Conservation (phyloP, 2,113 vertebrate species). For the Ceuthmochares aereus region DNA sequence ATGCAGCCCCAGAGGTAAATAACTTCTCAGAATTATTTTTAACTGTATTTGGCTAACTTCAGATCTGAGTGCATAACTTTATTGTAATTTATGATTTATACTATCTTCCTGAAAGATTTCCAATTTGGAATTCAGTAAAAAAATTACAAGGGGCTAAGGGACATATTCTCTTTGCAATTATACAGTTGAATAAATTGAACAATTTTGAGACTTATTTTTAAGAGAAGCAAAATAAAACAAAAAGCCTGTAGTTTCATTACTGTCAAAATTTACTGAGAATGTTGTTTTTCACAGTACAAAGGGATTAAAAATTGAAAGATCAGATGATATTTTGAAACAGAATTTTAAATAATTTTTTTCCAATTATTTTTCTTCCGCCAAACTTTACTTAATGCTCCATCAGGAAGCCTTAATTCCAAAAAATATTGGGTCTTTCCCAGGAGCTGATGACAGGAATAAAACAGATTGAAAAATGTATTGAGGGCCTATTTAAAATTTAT, state of each 20-base stretch:
- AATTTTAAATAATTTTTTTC: neutral
- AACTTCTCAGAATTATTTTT: constrained; percentile 25
- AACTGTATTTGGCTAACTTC: neutral
- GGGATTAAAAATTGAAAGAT: neutral
- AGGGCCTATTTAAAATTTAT: neutral
- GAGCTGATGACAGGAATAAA: neutral
- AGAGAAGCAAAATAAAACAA: neutral
- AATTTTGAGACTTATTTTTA: neutral
- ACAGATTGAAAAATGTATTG: neutral
- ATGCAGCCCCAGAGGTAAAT: constrained; percentile 6
- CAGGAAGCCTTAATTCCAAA: neutral
- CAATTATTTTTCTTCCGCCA: neutral
- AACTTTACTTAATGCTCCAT: neutral
- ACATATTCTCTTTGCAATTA: neutral
- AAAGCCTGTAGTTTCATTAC: neutral
- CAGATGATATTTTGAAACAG: neutral
- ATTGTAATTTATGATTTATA: constrained; percentile 6
- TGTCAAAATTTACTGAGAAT: neutral
- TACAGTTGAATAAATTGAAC: neutral
- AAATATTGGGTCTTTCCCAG: fast-evolving
- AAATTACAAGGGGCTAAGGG: neutral
- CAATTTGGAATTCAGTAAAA: neutral
- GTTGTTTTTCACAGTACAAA: neutral
- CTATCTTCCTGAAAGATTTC: constrained; percentile 12
- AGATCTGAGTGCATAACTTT: neutral